Conservation (phyloP, 30 jellyfish, hydroid and myxozoan species). For the Aurelia aurita region DNA sequence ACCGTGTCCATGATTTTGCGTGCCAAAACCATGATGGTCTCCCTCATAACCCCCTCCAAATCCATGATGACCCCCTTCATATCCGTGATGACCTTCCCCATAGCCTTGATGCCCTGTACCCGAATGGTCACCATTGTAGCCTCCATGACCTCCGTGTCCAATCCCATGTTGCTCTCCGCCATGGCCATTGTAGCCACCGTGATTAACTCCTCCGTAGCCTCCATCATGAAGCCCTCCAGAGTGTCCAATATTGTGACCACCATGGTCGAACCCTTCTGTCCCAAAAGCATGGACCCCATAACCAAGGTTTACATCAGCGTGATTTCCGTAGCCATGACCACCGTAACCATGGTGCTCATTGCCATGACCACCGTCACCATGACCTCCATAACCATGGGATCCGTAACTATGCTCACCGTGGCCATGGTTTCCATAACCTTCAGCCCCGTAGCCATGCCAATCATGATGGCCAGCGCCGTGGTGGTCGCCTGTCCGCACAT, state of each 20-base stretch:
- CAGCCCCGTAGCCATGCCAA: slow-evolving; percentile 7
- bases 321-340: slow-evolving; percentile 3
- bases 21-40: background rate
- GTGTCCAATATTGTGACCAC: slow-evolving; percentile 7
- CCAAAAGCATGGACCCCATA: slow-evolving; percentile 25
- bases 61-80: slow-evolving; percentile 10
- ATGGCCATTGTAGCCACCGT: slow-evolving; percentile 15
- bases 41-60: slow-evolving; percentile 8
- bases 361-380: slow-evolving; percentile 12
- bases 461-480: slow-evolving; percentile 22
- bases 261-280: slow-evolving; percentile 24
- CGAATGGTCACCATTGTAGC: slow-evolving; percentile 3
- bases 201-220: slow-evolving; percentile 27
- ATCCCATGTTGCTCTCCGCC: background rate
- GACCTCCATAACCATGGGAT: slow-evolving; percentile 27
- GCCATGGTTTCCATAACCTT: slow-evolving; percentile 13
- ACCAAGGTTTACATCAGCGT: slow-evolving; percentile 8
- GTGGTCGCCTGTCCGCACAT: slow-evolving; percentile 32
- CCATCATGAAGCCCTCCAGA: slow-evolving; percentile 16
- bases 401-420: slow-evolving; percentile 32
- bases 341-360: slow-evolving; percentile 22
- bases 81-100: slow-evolving; percentile 11
- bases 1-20: background rate
- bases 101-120: slow-evolving; percentile 7
- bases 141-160: slow-evolving; percentile 51